phyloP scores from a whole-genome alignment of 2,888 invertebrate genomes.

The Dexiosoma caninum region DNA sequence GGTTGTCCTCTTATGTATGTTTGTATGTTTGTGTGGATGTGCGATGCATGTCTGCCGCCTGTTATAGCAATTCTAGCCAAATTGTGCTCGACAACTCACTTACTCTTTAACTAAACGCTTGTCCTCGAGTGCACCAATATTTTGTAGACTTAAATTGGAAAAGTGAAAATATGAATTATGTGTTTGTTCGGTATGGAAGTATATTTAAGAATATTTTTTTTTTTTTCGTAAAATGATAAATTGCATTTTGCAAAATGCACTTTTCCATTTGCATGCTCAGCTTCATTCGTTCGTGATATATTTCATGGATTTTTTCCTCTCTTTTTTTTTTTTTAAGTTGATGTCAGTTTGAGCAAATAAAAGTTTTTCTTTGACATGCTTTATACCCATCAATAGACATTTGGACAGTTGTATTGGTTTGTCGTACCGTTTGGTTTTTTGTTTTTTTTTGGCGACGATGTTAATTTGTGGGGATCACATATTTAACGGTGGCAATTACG shows the following conservation, averaged over 20 bases:
- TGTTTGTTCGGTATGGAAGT: slow-evolving; percentile 34
- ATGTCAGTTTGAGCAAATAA: not conserved
- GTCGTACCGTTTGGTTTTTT: no score
- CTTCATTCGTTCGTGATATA: slow-evolving; percentile 13
- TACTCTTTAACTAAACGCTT: not conserved
- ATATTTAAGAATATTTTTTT: no score
- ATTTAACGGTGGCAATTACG: no score
- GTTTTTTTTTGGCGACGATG: no score
- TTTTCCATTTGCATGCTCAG: not conserved
- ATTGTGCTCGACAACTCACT: not conserved
- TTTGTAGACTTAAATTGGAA: not conserved
- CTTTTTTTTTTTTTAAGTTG: not conserved
- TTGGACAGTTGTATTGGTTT: no score
- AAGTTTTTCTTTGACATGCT: slow-evolving; percentile 1
- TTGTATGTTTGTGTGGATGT: no score
- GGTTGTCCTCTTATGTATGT: no score
- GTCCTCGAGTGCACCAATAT: not conserved
- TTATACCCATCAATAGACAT: no score
- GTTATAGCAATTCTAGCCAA: not conserved
- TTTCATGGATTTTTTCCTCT: not conserved
- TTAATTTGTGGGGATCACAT: no score
- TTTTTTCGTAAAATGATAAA: slow-evolving; percentile 33
- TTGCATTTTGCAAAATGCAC: slow-evolving; percentile 26
- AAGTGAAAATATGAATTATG: slow-evolving; percentile 6
- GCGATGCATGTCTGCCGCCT: no score